Percentiles rank a stretch among this genome's conserved stretches.
Evolutionary conservation across 2,797 vertebrate species (phyloP).

Genomic region (Vultur gryphus): DNA sequence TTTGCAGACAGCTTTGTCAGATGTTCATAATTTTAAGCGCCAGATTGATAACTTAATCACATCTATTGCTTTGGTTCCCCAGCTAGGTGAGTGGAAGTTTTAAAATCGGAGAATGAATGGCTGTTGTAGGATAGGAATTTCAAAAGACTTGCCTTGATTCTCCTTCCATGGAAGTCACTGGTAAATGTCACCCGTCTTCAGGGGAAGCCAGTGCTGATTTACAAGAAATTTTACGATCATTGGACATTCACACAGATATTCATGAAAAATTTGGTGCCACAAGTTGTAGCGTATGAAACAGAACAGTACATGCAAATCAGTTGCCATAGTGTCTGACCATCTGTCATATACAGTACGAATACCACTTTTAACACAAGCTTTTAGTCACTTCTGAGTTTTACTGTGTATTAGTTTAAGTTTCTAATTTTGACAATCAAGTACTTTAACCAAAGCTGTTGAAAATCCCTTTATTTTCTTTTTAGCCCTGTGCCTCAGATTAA

Average conservation of each 20-base stretch:
- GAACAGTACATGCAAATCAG: neutral
- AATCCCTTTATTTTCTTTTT: conserved; percentile 19
- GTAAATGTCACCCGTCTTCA: neutral
- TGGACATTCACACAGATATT: neutral
- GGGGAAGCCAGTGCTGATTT: neutral
- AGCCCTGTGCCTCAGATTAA: conserved; percentile 93
- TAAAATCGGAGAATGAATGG: neutral
- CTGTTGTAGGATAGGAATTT: neutral
- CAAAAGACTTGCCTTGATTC: neutral
- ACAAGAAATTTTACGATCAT: neutral
- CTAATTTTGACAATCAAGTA: neutral
- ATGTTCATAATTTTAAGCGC: neutral
- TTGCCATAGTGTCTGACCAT: neutral
- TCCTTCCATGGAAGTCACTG: neutral
- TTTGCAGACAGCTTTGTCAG: conserved; percentile 23
- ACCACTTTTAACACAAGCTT: neutral
- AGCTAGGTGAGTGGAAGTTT: neutral
- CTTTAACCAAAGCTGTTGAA: neutral
- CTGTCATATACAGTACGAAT: neutral
- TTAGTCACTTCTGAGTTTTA: neutral
- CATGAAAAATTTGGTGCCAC: neutral
- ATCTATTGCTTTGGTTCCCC: neutral
- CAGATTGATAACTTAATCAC: neutral
- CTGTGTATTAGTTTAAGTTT: neutral
- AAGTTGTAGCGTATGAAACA: neutral